Conservation (phyloP, 2,797 vertebrate species). For the Gymnoscopelus braueri region DNA sequence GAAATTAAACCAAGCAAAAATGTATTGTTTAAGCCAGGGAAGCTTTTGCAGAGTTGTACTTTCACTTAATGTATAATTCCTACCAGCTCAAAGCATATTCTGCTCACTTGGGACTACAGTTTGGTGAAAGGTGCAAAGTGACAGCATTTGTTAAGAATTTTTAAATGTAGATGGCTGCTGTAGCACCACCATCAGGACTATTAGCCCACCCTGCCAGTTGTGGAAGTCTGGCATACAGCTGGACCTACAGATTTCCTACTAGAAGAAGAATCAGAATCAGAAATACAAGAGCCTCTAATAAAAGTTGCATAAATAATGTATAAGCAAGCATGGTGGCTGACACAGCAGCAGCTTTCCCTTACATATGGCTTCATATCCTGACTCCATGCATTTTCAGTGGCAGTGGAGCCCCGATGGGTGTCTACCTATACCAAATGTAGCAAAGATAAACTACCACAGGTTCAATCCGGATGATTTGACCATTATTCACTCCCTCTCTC, state of each 20-base stretch:
- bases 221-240: too few species aligned
- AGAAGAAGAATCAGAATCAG: constrained; percentile 1
- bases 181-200: too few species aligned
- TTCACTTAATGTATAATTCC: too few species aligned
- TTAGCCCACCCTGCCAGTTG: too few species aligned
- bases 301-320: constrained; percentile 61
- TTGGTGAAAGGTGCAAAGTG: constrained; percentile 12
- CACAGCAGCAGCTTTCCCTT: constrained; percentile 55
- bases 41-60: too few species aligned
- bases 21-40: too few species aligned
- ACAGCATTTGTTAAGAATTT: background rate
- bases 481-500: constrained; percentile 45
- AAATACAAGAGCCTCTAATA: constrained; percentile 12
- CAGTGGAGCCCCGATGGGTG: constrained; percentile 37
- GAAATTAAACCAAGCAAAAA: too few species aligned
- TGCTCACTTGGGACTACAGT: too few species aligned
- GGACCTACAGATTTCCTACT: too few species aligned
- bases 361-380: constrained; percentile 57
- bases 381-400: constrained; percentile 56
- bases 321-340: constrained; percentile 58
- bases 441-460: constrained; percentile 50
- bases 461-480: constrained; percentile 47
- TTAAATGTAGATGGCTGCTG: too few species aligned
- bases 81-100: too few species aligned
- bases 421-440: constrained; percentile 14